Conservation (phyloP, 2,113 vertebrate species). For the Columba janthina region DNA sequence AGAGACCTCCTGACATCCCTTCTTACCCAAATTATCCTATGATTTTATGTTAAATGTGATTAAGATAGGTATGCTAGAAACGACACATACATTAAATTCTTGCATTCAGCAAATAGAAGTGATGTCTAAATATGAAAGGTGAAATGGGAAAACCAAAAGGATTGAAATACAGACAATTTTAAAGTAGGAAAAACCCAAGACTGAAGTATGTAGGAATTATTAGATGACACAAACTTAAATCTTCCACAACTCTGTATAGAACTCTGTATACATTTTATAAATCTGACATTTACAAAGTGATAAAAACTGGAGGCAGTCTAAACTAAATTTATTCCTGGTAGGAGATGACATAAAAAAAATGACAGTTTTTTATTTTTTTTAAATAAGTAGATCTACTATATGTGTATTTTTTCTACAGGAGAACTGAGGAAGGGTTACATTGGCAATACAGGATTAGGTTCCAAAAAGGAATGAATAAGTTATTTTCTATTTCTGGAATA, state of each 20-base stretch:
- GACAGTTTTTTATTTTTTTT: background rate
- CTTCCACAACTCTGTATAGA: background rate
- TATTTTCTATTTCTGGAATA: background rate
- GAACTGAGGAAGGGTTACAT: background rate
- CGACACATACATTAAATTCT: background rate
- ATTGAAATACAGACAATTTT: background rate
- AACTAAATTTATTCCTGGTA: background rate
- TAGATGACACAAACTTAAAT: background rate
- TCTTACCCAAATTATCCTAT: background rate
- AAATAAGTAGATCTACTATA: background rate
- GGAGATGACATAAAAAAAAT: background rate
- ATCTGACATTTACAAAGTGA: slow-evolving; percentile 35
- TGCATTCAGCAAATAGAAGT: background rate
- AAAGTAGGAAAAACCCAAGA: background rate
- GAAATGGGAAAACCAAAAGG: background rate
- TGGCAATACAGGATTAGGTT: background rate
- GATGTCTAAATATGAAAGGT: background rate
- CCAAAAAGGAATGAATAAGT: background rate
- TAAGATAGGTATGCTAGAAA: background rate
- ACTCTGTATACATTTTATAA: background rate
- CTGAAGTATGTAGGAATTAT: background rate
- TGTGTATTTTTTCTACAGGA: background rate
- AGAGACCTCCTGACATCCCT: background rate
- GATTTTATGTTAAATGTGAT: background rate
- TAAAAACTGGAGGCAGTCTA: background rate